A percentile compares a stretch with the other conserved stretches of the same genome.
Evolutionary conservation across 2,113 vertebrate species (phyloP).

Genomic region (Penelope pileata): DNA sequence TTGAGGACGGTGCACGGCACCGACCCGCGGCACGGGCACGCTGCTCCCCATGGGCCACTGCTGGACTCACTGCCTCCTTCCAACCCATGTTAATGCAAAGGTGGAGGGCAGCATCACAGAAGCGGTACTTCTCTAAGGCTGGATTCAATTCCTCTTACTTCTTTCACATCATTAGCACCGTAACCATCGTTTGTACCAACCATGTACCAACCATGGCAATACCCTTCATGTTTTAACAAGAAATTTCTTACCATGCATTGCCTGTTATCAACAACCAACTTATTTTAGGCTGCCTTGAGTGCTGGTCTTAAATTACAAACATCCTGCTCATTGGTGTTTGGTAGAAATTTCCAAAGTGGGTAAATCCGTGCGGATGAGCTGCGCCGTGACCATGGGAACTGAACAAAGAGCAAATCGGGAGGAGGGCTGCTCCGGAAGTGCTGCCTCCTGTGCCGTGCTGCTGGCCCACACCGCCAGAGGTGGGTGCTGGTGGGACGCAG

Average conservation of each 20-base stretch:
- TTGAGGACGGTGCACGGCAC: slow-evolving; percentile 60
- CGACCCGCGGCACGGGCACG: not conserved
- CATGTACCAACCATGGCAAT: not conserved
- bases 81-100: not conserved
- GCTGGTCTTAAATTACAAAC: not conserved
- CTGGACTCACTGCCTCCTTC: slow-evolving; percentile 17
- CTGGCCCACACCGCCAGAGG: too few species aligned
- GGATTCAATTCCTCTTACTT: slow-evolving; percentile 20
- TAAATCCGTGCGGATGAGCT: too few species aligned
- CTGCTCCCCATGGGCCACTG: too few species aligned
- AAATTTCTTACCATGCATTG: not conserved
- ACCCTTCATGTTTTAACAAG: not conserved
- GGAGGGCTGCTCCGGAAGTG: too few species aligned
- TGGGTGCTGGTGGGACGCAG: too few species aligned
- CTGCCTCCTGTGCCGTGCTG: too few species aligned
- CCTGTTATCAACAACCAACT: not conserved
- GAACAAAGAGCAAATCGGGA: too few species aligned
- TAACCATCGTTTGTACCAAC: not conserved
- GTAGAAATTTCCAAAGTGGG: too few species aligned
- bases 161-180: not conserved
- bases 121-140: not conserved
- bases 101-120: not conserved
- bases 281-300: not conserved
- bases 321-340: not conserved
- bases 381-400: too few species aligned